A percentile compares a stretch with the other conserved stretches of the same genome.
These are phyloP conservation scores for Dipodomys stephensi DNA, from an alignment of 2,113 vertebrate genomes.

Conservation along the genomic window DNA sequence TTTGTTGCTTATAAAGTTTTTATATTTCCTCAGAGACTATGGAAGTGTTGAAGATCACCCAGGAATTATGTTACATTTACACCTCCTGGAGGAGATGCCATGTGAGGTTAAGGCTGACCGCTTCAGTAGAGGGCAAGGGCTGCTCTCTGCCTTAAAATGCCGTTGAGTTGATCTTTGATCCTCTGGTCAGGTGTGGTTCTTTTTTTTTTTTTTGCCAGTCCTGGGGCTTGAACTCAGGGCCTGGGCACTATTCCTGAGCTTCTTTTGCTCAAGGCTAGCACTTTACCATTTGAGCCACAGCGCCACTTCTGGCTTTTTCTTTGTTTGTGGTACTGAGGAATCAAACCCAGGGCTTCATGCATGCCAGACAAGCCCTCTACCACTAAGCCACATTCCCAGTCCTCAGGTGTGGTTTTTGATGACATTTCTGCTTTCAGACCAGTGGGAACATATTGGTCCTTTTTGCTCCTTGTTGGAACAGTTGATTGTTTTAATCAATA, in stretches of 20 bases:
- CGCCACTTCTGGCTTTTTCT: too few relatives aligned
- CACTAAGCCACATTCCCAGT: too few relatives aligned
- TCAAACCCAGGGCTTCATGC: too few relatives aligned
- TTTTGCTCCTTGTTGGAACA: conserved; percentile 84
- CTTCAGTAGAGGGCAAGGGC: conserved; percentile 71
- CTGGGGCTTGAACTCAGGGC: too few relatives aligned
- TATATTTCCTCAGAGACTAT: neutral
- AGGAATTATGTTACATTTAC: conserved; percentile 9
- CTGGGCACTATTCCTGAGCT: too few relatives aligned
- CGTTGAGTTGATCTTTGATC: conserved; percentile 66
- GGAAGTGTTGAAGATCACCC: neutral
- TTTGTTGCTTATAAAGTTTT: conserved; percentile 14
- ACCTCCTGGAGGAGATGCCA: neutral
- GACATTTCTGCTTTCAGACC: conserved; percentile 82
- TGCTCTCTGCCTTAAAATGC: conserved; percentile 58
- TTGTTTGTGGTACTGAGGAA: too few relatives aligned
- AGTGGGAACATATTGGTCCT: conserved; percentile 84
- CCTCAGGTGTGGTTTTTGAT: conserved; percentile 79
- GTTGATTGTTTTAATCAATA: conserved; percentile 75
- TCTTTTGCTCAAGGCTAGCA: too few relatives aligned
- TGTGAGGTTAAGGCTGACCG: conserved; percentile 68
- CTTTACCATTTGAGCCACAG: too few relatives aligned
- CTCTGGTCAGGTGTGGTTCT: conserved; percentile 43
- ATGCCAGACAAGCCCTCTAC: too few relatives aligned
- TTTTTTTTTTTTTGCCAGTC: too few relatives aligned